These are phyloP conservation scores for Drosophila fungiperda DNA, from an alignment of 2,888 invertebrate species.

Conservation along the genomic window DNA sequence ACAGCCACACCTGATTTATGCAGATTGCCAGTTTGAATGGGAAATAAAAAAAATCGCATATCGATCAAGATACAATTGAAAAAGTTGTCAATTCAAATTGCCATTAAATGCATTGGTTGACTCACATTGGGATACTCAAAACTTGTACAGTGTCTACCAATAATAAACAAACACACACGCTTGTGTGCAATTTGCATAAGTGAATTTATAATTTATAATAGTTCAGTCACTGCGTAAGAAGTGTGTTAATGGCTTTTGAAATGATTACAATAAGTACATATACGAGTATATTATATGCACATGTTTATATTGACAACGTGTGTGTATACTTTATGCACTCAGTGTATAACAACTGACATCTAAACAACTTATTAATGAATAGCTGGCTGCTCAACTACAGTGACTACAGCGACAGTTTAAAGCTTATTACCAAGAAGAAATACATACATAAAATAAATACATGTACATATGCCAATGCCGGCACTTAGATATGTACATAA, in stretches of 20 bases:
- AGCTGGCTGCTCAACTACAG: conserved; percentile 53
- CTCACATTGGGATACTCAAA: conserved; percentile 3
- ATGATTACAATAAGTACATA: conserved; percentile 3
- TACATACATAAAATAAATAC: not conserved
- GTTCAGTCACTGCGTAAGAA: conserved; percentile 43
- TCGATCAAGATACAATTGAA: conserved; percentile 1
- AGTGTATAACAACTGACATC: conserved; percentile 69
- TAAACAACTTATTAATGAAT: conserved; percentile 76
- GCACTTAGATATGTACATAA: conserved; percentile 37
- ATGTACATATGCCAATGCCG: conserved; percentile 54
- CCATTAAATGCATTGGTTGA: conserved; percentile 27
- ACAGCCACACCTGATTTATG: conserved; percentile 38
- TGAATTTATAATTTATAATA: conserved; percentile 27
- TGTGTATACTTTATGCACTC: conserved; percentile 44
- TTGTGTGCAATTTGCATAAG: conserved; percentile 44
- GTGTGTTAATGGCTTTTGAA: conserved; percentile 20
- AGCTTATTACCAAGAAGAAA: conserved; percentile 60
- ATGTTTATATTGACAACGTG: not conserved
- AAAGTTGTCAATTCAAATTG: conserved; percentile 32
- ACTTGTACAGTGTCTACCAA: conserved; percentile 11
- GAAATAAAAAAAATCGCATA: conserved; percentile 19
- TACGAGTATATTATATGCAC: conserved; percentile 26
- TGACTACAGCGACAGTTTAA: conserved; percentile 64
- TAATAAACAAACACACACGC: not conserved
- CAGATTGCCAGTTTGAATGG: conserved; percentile 16